These are phyloP conservation scores for Phylloscopus trochilus DNA, from an alignment of 2,113 vertebrate species.

Conservation along the genomic window DNA sequence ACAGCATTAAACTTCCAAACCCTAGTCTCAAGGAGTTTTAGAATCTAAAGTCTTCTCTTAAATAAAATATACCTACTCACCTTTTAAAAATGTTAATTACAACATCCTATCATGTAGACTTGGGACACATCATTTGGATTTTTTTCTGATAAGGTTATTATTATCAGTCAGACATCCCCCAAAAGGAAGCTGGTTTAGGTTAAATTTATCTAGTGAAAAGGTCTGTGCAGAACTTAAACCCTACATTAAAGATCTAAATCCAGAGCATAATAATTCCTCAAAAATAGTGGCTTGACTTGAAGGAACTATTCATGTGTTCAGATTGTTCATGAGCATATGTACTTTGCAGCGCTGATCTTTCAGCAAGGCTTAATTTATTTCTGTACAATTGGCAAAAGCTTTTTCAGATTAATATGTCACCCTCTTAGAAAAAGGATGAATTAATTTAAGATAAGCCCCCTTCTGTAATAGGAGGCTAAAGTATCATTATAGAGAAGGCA, in stretches of 20 bases:
- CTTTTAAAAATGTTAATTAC: slow-evolving; percentile 1
- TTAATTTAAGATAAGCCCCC: neutral
- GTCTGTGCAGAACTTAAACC: slow-evolving; percentile 15
- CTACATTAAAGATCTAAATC: neutral
- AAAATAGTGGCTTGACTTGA: neutral
- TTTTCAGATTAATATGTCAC: neutral
- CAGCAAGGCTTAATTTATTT: neutral
- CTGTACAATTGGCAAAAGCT: neutral
- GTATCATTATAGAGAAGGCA: neutral
- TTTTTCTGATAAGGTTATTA: neutral
- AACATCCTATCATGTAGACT: neutral
- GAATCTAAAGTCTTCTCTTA: neutral
- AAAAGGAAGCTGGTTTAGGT: neutral
- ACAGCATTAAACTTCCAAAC: neutral
- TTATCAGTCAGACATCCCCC: neutral
- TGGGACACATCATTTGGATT: neutral
- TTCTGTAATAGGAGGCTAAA: neutral
- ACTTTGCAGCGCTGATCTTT: neutral
- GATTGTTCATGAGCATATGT: neutral
- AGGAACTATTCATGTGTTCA: neutral
- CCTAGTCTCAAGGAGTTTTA: neutral
- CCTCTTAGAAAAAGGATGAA: neutral
- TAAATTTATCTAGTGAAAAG: neutral
- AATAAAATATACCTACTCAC: neutral
- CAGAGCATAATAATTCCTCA: neutral